These are phyloP conservation scores for Sebastes itinus DNA, from an alignment of 2,797 vertebrate species.

Conservation along the genomic window DNA sequence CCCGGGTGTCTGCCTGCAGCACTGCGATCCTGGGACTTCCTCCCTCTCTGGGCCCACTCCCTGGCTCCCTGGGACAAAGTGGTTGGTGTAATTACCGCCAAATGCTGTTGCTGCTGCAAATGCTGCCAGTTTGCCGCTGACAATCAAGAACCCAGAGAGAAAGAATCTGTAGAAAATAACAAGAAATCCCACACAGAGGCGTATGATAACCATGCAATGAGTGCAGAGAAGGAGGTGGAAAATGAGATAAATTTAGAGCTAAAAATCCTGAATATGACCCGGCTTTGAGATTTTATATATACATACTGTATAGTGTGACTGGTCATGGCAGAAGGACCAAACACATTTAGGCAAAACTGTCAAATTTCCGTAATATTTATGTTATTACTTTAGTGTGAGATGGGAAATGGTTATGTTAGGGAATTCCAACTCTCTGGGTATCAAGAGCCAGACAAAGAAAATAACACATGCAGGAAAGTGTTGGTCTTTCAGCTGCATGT, in stretches of 20 bases:
- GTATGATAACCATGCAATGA: conserved; percentile 73
- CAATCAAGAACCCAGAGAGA: background rate
- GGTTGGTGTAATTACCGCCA: conserved; percentile 64
- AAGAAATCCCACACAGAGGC: conserved; percentile 33
- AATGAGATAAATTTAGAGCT: conserved; percentile 57
- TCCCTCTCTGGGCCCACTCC: conserved; percentile 91
- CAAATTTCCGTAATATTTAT: conserved; percentile 3
- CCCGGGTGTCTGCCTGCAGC: conserved; percentile 82
- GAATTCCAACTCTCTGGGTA: background rate
- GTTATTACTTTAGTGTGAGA: background rate
- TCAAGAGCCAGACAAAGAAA: background rate
- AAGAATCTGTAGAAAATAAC: background rate
- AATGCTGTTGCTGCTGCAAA: conserved; percentile 90
- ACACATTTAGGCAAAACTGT: background rate
- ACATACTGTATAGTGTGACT: background rate
- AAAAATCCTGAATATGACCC: conserved; percentile 51
- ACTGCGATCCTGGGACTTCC: conserved; percentile 90
- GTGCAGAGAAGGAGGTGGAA: conserved; percentile 53
- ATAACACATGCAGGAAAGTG: background rate
- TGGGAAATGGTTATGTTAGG: background rate
- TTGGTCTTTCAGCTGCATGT: background rate
- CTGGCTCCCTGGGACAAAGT: conserved; percentile 90
- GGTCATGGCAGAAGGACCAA: background rate
- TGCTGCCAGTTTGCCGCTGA: conserved; percentile 73
- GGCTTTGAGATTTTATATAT: conserved; percentile 48